A percentile compares a stretch with the other conserved stretches of the same genome.
These are phyloP conservation scores for Cyprinodon brontotheroides DNA, from an alignment of 2,113 vertebrate genomes.

Conservation along the genomic window DNA sequence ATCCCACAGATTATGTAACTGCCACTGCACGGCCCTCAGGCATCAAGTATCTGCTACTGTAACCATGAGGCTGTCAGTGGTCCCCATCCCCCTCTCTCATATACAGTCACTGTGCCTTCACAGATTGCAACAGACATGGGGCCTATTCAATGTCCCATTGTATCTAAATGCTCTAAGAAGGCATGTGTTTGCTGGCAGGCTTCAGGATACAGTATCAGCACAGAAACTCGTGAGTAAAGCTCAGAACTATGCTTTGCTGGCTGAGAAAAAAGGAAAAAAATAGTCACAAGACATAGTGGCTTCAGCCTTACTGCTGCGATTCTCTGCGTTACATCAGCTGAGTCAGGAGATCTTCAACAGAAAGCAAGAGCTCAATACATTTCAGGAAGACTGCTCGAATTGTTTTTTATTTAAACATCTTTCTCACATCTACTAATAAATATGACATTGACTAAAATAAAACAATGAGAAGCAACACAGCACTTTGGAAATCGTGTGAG, in stretches of 20 bases:
- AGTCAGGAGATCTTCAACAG: slow-evolving; percentile 28
- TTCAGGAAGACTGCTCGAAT: background rate
- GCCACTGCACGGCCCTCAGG: slow-evolving; percentile 52
- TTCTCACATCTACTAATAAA: slow-evolving; percentile 6
- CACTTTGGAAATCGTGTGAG: background rate
- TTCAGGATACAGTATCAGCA: background rate
- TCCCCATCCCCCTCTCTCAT: slow-evolving; percentile 25
- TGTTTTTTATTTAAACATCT: slow-evolving; percentile 8
- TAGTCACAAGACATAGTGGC: slow-evolving; percentile 39
- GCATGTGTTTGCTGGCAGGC: slow-evolving; percentile 6
- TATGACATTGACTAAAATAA: background rate
- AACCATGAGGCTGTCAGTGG: slow-evolving; percentile 34
- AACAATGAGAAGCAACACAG: background rate
- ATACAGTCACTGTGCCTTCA: slow-evolving; percentile 27
- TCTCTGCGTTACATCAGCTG: slow-evolving; percentile 32
- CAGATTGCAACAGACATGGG: slow-evolving; percentile 28
- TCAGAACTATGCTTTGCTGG: slow-evolving; percentile 36
- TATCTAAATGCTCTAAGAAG: slow-evolving; percentile 23
- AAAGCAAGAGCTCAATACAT: background rate
- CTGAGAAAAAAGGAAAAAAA: background rate
- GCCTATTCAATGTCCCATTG: slow-evolving; percentile 23
- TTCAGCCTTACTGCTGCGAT: slow-evolving; percentile 25
- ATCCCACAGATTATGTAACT: slow-evolving; percentile 62
- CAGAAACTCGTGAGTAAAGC: slow-evolving; percentile 1
- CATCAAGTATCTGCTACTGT: slow-evolving; percentile 53